phyloP scores from a whole-genome alignment of 2,888 invertebrate genomes.

The Lasioglossum oenotherae region DNA sequence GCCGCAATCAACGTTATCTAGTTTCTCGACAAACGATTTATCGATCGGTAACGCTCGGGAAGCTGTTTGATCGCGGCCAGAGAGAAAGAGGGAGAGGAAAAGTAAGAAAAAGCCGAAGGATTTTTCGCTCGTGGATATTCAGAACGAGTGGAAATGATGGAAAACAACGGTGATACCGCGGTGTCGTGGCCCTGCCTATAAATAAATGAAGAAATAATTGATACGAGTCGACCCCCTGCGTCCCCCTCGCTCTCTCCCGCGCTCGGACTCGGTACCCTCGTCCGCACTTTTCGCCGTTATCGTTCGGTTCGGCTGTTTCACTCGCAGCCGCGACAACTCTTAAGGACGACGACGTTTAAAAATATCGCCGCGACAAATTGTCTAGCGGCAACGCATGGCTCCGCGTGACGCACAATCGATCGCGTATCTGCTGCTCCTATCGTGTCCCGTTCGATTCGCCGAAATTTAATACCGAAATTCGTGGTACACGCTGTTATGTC shows the following conservation, averaged over 20 bases:
- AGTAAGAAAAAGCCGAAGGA: not conserved
- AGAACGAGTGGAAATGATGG: slow-evolving; percentile 69
- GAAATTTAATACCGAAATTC: slow-evolving; percentile 42
- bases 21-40: slow-evolving; percentile 30
- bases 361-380: slow-evolving; percentile 68
- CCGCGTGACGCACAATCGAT: not conserved
- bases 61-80: not conserved
- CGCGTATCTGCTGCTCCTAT: not conserved
- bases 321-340: slow-evolving; percentile 32
- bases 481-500: not conserved
- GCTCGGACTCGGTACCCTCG: slow-evolving; percentile 13
- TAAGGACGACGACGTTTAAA: slow-evolving; percentile 71
- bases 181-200: slow-evolving; percentile 79
- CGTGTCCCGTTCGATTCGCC: slow-evolving; percentile 9
- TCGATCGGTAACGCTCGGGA: slow-evolving; percentile 1
- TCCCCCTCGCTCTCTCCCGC: slow-evolving; percentile 29
- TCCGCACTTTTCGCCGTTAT: slow-evolving; percentile 70
- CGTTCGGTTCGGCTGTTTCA: slow-evolving; percentile 65
- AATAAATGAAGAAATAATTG: slow-evolving; percentile 80
- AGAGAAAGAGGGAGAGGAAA: not conserved
- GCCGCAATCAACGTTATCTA: slow-evolving; percentile 64
- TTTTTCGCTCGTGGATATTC: slow-evolving; percentile 7
- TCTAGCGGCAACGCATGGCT: slow-evolving; percentile 38
- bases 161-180: slow-evolving; percentile 80
- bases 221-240: slow-evolving; percentile 74